Base-by-base conservation (phyloP, 1,140 invertebrate genomes). In the Agrilus planipennis region DNA sequence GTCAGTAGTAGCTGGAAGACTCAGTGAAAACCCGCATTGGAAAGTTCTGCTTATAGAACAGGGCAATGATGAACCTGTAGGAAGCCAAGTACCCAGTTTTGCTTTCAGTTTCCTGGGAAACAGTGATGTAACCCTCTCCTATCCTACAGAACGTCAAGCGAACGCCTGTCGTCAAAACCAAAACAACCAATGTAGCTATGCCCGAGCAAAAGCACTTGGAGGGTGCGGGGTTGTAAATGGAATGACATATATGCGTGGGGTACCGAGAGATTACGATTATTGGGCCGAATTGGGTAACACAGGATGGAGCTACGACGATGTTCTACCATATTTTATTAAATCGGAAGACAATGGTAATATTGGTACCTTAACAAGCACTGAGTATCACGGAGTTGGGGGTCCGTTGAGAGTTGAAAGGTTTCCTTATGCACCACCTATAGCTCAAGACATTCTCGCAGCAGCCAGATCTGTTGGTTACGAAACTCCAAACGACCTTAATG, bases 271-370 rank as follows among this genome's bases (percentile, higher is more conserved):
- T 22, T 36, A 21, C 14, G 16, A 36, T 23, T 4, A 16, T 2
- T 63, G 4, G 81, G 85, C 60, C 86, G 78, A 52, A 75, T 85
- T 50, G 12, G 34, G 34, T 12, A 21, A 22, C 23, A 62, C 67
- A 28, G 91, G 91, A 0, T 93, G 89, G 89, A 76, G 78, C 15
- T 96, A 87, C 58, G 61, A 76, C 1, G 79, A 89, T 36, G 70
- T 91, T 0, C 53, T 89, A 5, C 81, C 77, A 0, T 91, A 89
- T 59, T 92, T 91, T 51, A 72, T 73, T 20, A 89, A 87, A 57
- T 79, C 78, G 0, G 86, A 90, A 63, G 77, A 79, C 43, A 68
- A 74, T 39, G 59, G 72, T 36, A 68, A 67, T 35, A 63, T 57
- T 0, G 61, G 52, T 0, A 75, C 67, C 49, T 75, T n/a, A n/a